phyloP scores from a whole-genome alignment of 2,888 invertebrate species.

The Fragum sueziense region DNA sequence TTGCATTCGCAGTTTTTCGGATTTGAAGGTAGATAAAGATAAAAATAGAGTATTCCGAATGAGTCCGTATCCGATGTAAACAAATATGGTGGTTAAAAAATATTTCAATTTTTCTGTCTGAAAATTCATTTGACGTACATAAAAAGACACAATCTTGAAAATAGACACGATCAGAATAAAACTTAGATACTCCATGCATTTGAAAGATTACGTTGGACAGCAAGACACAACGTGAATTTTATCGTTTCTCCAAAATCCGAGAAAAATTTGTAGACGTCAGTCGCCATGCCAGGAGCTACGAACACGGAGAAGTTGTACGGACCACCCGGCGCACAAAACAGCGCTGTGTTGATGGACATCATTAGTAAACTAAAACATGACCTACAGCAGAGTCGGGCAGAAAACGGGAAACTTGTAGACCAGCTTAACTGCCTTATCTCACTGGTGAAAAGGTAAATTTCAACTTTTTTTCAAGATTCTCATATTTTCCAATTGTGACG shows the following conservation, averaged over 20 bases:
- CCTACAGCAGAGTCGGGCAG: constrained; percentile 64
- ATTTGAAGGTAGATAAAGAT: neutral
- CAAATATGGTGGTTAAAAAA: constrained; percentile 69
- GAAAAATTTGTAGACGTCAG: too few species aligned
- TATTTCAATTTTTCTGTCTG: neutral
- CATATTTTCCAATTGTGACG: too few species aligned
- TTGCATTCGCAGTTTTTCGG: constrained; percentile 4
- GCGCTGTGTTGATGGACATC: constrained; percentile 65
- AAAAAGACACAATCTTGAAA: too few species aligned
- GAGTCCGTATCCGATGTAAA: constrained; percentile 65
- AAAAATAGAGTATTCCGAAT: constrained; percentile 1
- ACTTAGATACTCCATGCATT: too few species aligned
- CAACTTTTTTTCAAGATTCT: too few species aligned
- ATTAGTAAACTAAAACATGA: constrained; percentile 70
- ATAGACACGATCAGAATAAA: too few species aligned
- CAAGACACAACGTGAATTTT: too few species aligned
- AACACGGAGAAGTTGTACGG: constrained; percentile 61
- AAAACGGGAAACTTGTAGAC: constrained; percentile 70
- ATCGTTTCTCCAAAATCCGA: too few species aligned
- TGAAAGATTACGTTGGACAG: too few species aligned
- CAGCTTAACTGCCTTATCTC: constrained; percentile 76
- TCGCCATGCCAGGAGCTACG: constrained; percentile 45
- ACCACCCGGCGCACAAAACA: constrained; percentile 63
- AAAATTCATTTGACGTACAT: too few species aligned
- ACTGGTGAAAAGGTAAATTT: constrained; percentile 74